Percentiles rank a stretch among this genome's conserved stretches.
These are phyloP conservation scores for Leptinotarsa defecta DNA, from an alignment of 1,140 invertebrate species.

Conservation along the genomic window DNA sequence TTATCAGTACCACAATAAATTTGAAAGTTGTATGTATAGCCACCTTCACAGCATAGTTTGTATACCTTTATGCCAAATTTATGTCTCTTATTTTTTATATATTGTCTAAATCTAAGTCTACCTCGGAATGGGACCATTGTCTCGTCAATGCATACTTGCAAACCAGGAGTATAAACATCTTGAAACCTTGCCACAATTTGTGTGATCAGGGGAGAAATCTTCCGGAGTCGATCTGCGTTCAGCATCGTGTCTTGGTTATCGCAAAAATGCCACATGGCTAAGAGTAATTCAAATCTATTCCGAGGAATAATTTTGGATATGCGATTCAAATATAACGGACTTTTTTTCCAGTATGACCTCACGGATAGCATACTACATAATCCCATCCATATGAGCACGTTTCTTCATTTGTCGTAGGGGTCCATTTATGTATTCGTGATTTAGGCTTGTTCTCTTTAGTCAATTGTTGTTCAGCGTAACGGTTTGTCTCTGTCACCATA, in stretches of 20 bases:
- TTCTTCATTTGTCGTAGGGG: neutral
- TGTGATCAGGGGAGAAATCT: neutral
- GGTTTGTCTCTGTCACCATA: neutral
- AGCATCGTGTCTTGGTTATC: neutral
- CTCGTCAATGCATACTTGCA: constrained; percentile 46
- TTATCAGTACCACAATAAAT: constrained; percentile 48
- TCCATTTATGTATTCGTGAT: constrained; percentile 8
- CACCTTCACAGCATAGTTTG: constrained; percentile 48
- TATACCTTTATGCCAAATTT: constrained; percentile 50
- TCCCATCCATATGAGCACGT: neutral
- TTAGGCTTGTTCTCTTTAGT: constrained; percentile 9
- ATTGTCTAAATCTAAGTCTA: constrained; percentile 30
- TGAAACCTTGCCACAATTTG: constrained; percentile 7
- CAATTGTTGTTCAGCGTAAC: constrained; percentile 2
- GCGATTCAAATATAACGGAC: neutral
- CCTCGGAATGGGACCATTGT: constrained; percentile 50
- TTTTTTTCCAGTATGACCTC: neutral
- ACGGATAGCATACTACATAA: too few species aligned
- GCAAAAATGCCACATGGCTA: neutral
- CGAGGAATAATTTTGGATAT: neutral
- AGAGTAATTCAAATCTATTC: constrained; percentile 16
- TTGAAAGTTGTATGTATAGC: constrained; percentile 50
- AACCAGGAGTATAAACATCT: neutral
- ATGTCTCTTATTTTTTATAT: constrained; percentile 33
- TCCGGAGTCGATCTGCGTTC: neutral